Conservation (phyloP, 2,888 invertebrate species). For the Buathra laborator region DNA sequence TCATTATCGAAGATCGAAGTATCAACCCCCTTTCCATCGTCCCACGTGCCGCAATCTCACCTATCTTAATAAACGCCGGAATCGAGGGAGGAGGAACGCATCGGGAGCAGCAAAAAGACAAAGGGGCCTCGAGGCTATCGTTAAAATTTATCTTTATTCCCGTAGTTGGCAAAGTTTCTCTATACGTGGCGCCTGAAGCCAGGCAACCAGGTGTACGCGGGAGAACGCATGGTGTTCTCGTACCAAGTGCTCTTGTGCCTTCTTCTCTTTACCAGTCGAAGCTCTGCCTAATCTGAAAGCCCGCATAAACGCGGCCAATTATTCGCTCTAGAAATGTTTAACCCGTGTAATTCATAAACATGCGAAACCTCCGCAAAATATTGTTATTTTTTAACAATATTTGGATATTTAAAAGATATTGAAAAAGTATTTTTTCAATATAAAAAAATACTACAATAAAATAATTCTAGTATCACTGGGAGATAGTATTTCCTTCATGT, state of each 20-base stretch:
- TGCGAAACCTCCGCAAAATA: too few species aligned
- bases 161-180: constrained; percentile 16
- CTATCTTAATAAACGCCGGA: not conserved
- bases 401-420: too few species aligned
- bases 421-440: too few species aligned
- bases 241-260: constrained; percentile 9
- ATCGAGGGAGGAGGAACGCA: not conserved
- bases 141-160: constrained; percentile 39
- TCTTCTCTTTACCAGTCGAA: not conserved
- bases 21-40: not conserved
- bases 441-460: too few species aligned
- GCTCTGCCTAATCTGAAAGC: not conserved
- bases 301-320: not conserved
- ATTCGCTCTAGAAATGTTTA: not conserved
- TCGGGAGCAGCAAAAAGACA: not conserved
- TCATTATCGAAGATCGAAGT: constrained; percentile 17
- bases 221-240: constrained; percentile 34
- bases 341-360: not conserved
- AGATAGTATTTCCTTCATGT: too few species aligned
- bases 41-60: constrained; percentile 1
- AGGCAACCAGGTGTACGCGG: constrained; percentile 46
- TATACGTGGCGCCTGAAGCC: constrained; percentile 39
- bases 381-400: too few species aligned
- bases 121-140: not conserved
- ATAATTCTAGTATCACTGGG: too few species aligned